Conservation (phyloP, 2,797 vertebrate genomes). For the Xiphophorus birchmanni region DNA sequence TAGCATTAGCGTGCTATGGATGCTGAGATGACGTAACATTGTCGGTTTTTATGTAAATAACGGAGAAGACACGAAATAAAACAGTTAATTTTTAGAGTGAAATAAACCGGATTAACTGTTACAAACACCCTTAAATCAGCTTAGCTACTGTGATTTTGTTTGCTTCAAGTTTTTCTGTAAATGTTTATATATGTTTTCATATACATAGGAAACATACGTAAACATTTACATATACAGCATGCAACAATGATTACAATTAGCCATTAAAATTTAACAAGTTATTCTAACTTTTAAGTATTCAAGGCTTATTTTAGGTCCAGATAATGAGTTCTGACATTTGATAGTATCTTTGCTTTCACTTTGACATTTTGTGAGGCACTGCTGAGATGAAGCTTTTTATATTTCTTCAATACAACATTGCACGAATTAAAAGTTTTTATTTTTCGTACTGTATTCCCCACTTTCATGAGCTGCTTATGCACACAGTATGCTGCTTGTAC, state of each 20-base stretch:
- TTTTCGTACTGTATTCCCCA: not conserved
- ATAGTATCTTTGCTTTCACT: not conserved
- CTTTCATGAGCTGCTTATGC: not conserved
- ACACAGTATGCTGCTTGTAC: not conserved
- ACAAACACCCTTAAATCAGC: not conserved
- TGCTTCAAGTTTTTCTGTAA: not conserved
- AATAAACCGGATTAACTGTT: not conserved
- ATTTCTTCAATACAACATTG: not conserved
- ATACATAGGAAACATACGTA: not conserved
- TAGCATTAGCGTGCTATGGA: conserved; percentile 41
- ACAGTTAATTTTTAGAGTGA: not conserved
- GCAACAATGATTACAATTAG: not conserved
- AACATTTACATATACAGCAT: not conserved
- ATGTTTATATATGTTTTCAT: not conserved
- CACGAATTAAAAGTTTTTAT: not conserved
- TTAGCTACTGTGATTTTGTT: not conserved
- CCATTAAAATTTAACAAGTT: too few species aligned
- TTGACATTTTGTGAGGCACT: too few species aligned
- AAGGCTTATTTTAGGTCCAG: not conserved
- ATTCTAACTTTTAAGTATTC: not conserved
- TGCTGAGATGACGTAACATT: conserved; percentile 54
- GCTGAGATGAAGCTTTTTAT: not conserved
- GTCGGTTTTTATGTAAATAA: not conserved
- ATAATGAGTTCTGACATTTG: not conserved
- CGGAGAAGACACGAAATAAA: not conserved